phyloP scores from a whole-genome alignment of 2,113 vertebrate genomes.

The Martes martes region DNA sequence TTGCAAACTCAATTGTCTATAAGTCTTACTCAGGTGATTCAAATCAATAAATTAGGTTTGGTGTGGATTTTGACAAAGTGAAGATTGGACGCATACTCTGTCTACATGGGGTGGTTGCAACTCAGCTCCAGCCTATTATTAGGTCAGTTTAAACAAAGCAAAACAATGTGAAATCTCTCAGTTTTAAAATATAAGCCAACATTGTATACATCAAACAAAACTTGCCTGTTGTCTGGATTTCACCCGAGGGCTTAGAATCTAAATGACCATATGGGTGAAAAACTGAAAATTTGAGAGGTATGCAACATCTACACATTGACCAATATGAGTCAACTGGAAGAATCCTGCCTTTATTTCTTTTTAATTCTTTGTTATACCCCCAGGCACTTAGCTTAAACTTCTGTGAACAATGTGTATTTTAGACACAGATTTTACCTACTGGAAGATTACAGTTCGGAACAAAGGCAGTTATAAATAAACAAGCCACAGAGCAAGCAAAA shows the following conservation, averaged over 20 bases:
- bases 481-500: not conserved
- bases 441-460: constrained; percentile 35
- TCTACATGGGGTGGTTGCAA: not conserved
- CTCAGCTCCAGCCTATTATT: not conserved
- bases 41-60: not conserved
- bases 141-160: not conserved
- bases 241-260: not conserved
- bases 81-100: not conserved
- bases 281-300: not conserved
- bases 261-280: not conserved
- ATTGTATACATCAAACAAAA: not conserved
- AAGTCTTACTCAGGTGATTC: not conserved
- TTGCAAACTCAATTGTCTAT: not conserved
- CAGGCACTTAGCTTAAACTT: not conserved
- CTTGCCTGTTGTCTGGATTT: not conserved
- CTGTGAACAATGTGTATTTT: not conserved
- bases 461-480: constrained; percentile 30
- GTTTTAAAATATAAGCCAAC: not conserved
- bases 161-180: not conserved
- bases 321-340: not conserved
- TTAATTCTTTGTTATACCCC: not conserved
- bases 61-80: not conserved
- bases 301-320: not conserved
- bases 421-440: constrained; percentile 34
- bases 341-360: not conserved